phyloP scores from a whole-genome alignment of 2,888 invertebrate genomes.

The Spicauda simplicius region DNA sequence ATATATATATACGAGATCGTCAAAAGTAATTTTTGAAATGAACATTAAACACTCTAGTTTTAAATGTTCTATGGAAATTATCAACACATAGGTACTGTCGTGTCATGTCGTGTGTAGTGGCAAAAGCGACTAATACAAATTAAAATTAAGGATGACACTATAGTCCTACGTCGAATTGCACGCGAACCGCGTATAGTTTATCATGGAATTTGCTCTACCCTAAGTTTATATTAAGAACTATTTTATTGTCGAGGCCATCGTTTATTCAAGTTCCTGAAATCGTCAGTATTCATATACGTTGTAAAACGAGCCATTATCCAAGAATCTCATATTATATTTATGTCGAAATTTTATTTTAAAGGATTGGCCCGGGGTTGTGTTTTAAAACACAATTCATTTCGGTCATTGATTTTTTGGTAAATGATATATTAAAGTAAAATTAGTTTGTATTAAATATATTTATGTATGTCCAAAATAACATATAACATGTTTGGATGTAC shows the following conservation, averaged over 20 bases:
- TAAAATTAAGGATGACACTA: conserved; percentile 1
- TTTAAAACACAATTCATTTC: background rate
- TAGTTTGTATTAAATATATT: background rate
- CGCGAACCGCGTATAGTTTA: conserved; percentile 6
- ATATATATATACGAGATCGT: too few relatives aligned
- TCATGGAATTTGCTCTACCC: conserved; percentile 13
- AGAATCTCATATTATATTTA: conserved; percentile 39
- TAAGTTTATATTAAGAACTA: conserved; percentile 3
- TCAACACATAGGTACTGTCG: too few relatives aligned
- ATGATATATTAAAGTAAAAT: background rate
- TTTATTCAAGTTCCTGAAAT: conserved; percentile 40
- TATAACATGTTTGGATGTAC: background rate
- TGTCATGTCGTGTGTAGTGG: too few relatives aligned
- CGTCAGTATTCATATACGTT: conserved; percentile 40
- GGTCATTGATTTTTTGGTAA: background rate
- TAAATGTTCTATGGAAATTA: too few relatives aligned
- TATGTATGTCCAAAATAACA: background rate
- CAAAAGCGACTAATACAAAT: background rate
- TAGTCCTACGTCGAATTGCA: conserved; percentile 1
- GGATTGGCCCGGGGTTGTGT: background rate
- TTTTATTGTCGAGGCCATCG: conserved; percentile 30
- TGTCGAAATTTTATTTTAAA: conserved; percentile 8
- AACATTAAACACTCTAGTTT: too few relatives aligned
- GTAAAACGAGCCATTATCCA: conserved; percentile 38
- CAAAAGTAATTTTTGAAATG: too few relatives aligned